Percentiles rank a stretch among this genome's conserved stretches.
Conservation (phyloP, 2,113 vertebrate species). For the Laticauda laticaudata region DNA sequence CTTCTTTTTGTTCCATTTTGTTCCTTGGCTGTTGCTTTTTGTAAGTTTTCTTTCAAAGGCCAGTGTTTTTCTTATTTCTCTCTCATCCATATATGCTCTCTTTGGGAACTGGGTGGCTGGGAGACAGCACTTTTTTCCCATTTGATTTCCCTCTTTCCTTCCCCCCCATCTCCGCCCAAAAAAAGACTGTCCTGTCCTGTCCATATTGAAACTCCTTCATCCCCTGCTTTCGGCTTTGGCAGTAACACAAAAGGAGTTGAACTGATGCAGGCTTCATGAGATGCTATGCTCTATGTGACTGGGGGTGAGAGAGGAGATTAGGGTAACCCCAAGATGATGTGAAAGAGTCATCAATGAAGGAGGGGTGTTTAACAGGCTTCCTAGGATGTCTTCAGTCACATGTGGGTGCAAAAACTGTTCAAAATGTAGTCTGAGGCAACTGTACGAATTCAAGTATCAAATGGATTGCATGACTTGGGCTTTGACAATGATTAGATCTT, state of each 20-base stretch:
- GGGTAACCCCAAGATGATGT: neutral
- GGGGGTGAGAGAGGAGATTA: neutral
- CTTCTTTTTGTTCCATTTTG: conserved; percentile 42
- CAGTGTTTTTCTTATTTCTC: conserved; percentile 37
- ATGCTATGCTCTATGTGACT: conserved; percentile 53
- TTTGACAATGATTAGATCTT: neutral
- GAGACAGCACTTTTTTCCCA: conserved; percentile 25
- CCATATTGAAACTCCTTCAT: conserved; percentile 45
- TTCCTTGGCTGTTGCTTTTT: conserved; percentile 23
- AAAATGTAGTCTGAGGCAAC: neutral
- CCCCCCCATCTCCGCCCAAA: conserved; percentile 8
- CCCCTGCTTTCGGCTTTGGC: neutral
- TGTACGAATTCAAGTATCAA: neutral
- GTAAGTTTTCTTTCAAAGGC: conserved; percentile 5
- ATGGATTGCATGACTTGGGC: neutral
- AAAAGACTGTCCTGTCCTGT: conserved; percentile 42
- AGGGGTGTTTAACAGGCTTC: neutral
- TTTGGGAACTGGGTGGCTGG: conserved; percentile 19
- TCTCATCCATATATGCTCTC: neutral
- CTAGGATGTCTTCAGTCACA: neutral
- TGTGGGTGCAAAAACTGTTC: neutral
- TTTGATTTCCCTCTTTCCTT: conserved; percentile 49
- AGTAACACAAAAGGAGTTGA: neutral
- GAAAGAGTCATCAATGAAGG: neutral
- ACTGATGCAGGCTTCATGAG: conserved; percentile 65